Evolutionary conservation across 1,140 invertebrate species (phyloP).

Genomic region (Hyles vespertilio): DNA sequence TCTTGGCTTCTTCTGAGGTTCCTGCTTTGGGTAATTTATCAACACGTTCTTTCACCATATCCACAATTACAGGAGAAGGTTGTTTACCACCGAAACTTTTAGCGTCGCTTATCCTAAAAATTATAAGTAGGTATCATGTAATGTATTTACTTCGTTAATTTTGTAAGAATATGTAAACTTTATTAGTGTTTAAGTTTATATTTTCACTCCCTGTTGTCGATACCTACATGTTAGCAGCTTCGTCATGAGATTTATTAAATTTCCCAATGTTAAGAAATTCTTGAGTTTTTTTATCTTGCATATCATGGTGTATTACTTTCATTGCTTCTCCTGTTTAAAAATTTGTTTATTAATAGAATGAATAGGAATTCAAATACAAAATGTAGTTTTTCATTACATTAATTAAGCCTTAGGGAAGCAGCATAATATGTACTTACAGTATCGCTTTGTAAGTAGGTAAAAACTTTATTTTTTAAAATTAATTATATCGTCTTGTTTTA

Average conservation of each 20-base stretch:
- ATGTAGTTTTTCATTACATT: too few relatives aligned
- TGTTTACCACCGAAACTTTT: slow-evolving; percentile 20
- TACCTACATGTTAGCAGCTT: slow-evolving; percentile 44
- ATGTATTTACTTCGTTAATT: too few relatives aligned
- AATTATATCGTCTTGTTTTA: too few relatives aligned
- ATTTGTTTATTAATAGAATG: background rate
- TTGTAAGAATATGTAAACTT: too few relatives aligned
- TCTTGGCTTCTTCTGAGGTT: slow-evolving; percentile 1
- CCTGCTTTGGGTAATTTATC: slow-evolving; percentile 9
- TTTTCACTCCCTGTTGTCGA: background rate
- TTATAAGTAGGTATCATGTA: background rate
- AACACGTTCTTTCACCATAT: slow-evolving; percentile 17
- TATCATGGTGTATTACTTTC: slow-evolving; percentile 35
- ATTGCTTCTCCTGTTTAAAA: slow-evolving; percentile 36
- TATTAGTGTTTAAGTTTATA: background rate
- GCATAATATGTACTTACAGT: too few relatives aligned
- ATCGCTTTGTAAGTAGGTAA: too few relatives aligned
- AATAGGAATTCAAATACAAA: background rate
- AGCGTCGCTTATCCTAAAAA: slow-evolving; percentile 17
- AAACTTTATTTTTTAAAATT: too few relatives aligned
- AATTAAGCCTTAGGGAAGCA: too few relatives aligned
- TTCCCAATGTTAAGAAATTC: slow-evolving; percentile 41
- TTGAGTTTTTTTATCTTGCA: slow-evolving; percentile 40
- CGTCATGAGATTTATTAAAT: slow-evolving; percentile 38
- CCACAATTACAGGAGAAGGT: slow-evolving; percentile 16